phyloP scores from a whole-genome alignment of 2,888 invertebrate genomes.

The Callyntrura sp. region DNA sequence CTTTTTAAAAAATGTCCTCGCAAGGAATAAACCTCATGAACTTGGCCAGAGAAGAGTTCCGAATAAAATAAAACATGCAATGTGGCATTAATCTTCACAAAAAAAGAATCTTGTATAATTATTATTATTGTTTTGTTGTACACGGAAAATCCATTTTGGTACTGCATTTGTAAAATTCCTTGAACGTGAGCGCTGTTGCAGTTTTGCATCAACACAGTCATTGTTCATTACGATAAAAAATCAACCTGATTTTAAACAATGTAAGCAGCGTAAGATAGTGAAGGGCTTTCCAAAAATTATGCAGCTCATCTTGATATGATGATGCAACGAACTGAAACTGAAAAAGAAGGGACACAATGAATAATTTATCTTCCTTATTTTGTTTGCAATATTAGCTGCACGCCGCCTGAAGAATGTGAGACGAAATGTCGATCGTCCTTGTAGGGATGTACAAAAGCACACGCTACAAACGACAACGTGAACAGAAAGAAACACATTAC shows the following conservation, averaged over 20 bases:
- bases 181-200: background rate
- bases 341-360: slow-evolving; percentile 39
- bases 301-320: slow-evolving; percentile 8
- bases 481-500: slow-evolving; percentile 49
- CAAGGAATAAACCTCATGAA: slow-evolving; percentile 1
- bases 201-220: background rate
- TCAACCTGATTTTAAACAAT: slow-evolving; percentile 1
- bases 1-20: slow-evolving; percentile 11
- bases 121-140: background rate
- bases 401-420: background rate
- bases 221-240: background rate
- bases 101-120: background rate
- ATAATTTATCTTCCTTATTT: slow-evolving; percentile 28
- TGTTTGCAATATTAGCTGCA: background rate
- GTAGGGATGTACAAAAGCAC: slow-evolving; percentile 42
- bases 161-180: slow-evolving; percentile 2
- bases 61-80: background rate
- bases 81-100: background rate
- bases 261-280: background rate
- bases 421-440: slow-evolving; percentile 50
- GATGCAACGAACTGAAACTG: slow-evolving; percentile 11
- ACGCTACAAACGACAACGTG: background rate
- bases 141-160: background rate
- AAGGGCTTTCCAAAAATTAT: background rate
- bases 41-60: background rate